Conservation (phyloP, 2,113 vertebrate genomes). For the Toxotes jaculatrix region DNA sequence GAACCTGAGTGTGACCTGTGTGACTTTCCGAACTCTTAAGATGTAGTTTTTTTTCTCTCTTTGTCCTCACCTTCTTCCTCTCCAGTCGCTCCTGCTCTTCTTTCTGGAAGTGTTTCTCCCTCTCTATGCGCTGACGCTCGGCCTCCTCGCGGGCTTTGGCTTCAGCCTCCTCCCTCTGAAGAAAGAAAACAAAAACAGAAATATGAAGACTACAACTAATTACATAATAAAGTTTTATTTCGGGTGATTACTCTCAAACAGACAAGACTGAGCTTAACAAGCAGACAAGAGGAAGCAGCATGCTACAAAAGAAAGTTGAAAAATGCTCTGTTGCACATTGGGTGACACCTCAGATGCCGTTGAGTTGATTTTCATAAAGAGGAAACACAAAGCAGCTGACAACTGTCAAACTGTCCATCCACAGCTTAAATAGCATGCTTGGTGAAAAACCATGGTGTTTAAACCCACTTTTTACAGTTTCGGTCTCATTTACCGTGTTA, state of each 20-base stretch:
- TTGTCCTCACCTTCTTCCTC: constrained; percentile 90
- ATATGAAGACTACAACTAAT: neutral
- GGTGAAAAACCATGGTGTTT: neutral
- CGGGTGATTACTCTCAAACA: neutral
- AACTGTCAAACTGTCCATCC: no score
- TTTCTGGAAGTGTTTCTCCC: constrained; percentile 96
- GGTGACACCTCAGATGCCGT: neutral
- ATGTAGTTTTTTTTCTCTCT: neutral
- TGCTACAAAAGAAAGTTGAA: no score
- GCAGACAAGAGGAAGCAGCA: no score
- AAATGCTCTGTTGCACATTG: neutral
- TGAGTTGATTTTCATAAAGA: neutral
- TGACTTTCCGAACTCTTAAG: constrained; percentile 6
- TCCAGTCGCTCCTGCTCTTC: constrained; percentile 96
- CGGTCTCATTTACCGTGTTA: no score
- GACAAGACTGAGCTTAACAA: no score
- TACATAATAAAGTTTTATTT: neutral
- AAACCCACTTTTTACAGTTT: no score
- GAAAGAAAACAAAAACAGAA: neutral
- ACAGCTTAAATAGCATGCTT: neutral
- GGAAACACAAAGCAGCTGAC: neutral
- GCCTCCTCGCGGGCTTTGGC: constrained; percentile 88
- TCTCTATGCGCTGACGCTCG: constrained; percentile 89
- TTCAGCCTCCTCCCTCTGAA: constrained; percentile 90
- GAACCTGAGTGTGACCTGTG: neutral